A percentile compares a stretch with the other conserved stretches of the same genome.
phyloP scores from a whole-genome alignment of 2,888 invertebrate species.

The Eupithecia pulchellata region DNA sequence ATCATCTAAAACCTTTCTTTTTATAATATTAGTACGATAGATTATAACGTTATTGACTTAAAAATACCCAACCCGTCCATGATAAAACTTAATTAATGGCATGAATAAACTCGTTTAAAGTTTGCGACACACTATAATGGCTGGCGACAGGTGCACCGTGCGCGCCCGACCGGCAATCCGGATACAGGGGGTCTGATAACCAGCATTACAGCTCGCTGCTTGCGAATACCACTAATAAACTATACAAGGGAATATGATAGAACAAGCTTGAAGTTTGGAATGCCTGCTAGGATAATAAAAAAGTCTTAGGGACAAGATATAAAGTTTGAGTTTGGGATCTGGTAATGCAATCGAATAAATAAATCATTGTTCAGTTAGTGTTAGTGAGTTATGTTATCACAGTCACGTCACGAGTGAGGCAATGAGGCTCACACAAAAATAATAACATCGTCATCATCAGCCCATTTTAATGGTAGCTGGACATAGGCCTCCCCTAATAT shows the following conservation, averaged over 20 bases:
- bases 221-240: conserved; percentile 35
- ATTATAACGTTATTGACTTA: too few species aligned
- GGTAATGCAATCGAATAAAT: too few species aligned
- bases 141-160: conserved; percentile 76
- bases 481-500: too few species aligned
- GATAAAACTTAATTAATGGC: background rate
- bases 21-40: too few species aligned
- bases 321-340: background rate
- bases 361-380: too few species aligned
- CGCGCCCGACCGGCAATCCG: conserved; percentile 68
- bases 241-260: background rate
- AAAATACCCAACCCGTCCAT: background rate
- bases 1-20: too few species aligned
- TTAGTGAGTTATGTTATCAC: too few species aligned
- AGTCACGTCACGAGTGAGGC: background rate
- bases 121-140: conserved; percentile 24
- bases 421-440: background rate
- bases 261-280: background rate
- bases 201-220: conserved; percentile 63
- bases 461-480: too few species aligned
- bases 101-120: conserved; percentile 29
- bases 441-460: too few species aligned
- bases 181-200: conserved; percentile 63
- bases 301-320: background rate
- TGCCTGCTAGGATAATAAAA: background rate